Percentiles rank a stretch among this genome's conserved stretches.
Conservation (phyloP, 2,888 invertebrate species). For the Muschampia plurimacula region DNA sequence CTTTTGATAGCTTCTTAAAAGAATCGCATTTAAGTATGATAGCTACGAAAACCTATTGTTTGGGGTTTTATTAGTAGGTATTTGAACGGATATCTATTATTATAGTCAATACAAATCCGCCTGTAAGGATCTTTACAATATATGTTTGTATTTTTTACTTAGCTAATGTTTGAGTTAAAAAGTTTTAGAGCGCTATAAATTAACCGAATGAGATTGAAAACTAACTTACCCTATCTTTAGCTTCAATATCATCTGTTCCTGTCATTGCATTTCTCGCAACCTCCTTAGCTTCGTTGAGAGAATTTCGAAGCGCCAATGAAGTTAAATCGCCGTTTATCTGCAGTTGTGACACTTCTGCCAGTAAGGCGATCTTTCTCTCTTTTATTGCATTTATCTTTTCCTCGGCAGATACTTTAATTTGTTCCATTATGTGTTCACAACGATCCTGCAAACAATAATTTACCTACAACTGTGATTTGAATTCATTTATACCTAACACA, state of each 20-base stretch:
- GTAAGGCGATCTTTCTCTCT: constrained; percentile 70
- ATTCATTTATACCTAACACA: background rate
- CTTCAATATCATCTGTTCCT: constrained; percentile 61
- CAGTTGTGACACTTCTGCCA: constrained; percentile 72
- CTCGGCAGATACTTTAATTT: constrained; percentile 80
- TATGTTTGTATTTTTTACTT: background rate
- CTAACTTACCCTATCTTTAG: constrained; percentile 72
- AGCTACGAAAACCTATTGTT: too few relatives aligned
- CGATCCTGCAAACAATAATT: constrained; percentile 59
- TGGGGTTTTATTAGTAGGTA: too few relatives aligned
- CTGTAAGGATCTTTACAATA: too few relatives aligned
- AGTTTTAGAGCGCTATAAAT: too few relatives aligned
- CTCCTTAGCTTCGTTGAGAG: constrained; percentile 72
- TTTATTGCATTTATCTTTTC: constrained; percentile 81
- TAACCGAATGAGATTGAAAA: background rate
- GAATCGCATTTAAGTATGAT: too few relatives aligned
- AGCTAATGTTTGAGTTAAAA: background rate
- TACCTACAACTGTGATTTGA: background rate
- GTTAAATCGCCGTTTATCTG: constrained; percentile 74
- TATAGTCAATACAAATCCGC: too few relatives aligned
- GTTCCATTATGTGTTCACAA: constrained; percentile 81
- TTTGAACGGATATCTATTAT: too few relatives aligned
- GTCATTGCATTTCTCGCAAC: constrained; percentile 71
- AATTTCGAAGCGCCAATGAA: constrained; percentile 74
- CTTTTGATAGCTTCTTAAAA: too few relatives aligned